Evolutionary conservation across 2,113 vertebrate species (phyloP).

Genomic region (Epinephelus moara): DNA sequence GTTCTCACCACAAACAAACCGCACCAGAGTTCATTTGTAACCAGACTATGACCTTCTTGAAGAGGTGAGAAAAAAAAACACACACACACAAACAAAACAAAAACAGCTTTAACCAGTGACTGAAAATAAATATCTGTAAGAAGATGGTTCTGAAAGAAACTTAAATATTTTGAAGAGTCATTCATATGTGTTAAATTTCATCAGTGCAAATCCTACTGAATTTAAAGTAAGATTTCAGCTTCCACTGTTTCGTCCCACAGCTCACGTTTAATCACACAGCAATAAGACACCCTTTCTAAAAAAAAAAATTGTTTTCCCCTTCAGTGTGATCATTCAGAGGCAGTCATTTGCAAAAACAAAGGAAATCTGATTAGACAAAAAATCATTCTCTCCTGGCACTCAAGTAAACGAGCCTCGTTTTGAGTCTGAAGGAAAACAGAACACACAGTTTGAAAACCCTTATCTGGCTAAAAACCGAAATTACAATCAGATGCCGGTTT

Average conservation of each 20-base stretch:
- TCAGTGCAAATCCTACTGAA: neutral
- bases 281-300: slow-evolving; percentile 55
- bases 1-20: no score
- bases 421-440: neutral
- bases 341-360: slow-evolving; percentile 58
- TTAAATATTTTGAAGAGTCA: neutral
- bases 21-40: no score
- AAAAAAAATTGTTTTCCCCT: slow-evolving; percentile 53
- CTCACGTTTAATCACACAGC: slow-evolving; percentile 72
- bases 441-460: neutral
- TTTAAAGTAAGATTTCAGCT: neutral
- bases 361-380: slow-evolving; percentile 13
- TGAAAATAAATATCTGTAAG: neutral
- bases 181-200: neutral
- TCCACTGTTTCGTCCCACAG: slow-evolving; percentile 1
- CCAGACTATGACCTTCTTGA: no score
- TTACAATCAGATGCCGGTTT: slow-evolving; percentile 3
- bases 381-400: neutral
- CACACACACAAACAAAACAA: no score
- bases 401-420: neutral
- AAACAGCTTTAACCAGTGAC: neutral
- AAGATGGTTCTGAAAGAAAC: neutral
- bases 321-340: slow-evolving; percentile 51
- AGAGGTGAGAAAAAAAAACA: no score
- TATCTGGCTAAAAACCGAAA: slow-evolving; percentile 11